Conservation (phyloP, 1,140 invertebrate species). For the Drosophila leontia region DNA sequence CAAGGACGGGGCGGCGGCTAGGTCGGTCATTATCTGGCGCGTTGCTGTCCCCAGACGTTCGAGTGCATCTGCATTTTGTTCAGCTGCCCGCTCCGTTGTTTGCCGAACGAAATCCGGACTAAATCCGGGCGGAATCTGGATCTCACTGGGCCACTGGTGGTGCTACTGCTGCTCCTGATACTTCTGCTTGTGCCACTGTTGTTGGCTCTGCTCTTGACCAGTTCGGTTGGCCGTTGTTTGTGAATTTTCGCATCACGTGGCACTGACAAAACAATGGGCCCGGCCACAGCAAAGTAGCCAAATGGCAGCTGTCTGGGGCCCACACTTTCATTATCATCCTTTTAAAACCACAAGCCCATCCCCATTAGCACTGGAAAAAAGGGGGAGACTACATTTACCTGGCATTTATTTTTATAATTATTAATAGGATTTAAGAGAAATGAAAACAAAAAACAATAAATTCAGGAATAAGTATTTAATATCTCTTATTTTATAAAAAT, state of each 20-base stretch:
- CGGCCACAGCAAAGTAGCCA: slow-evolving; percentile 47
- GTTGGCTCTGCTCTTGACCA: slow-evolving; percentile 71
- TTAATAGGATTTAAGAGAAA: too few species aligned
- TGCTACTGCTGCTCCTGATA: slow-evolving; percentile 23
- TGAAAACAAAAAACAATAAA: background rate
- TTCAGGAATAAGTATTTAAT: background rate
- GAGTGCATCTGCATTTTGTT: slow-evolving; percentile 56
- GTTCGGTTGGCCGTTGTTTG: slow-evolving; percentile 71
- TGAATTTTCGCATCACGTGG: slow-evolving; percentile 78
- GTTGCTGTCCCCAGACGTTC: slow-evolving; percentile 48
- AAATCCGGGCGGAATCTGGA: slow-evolving; percentile 30
- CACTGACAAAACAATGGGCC: slow-evolving; percentile 65
- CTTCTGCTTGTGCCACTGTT: slow-evolving; percentile 10
- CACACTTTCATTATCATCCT: slow-evolving; percentile 34
- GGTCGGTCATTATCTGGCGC: slow-evolving; percentile 57
- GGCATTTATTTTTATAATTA: background rate
- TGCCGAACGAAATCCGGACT: slow-evolving; percentile 16
- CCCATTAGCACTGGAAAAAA: slow-evolving; percentile 2
- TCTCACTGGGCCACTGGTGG: slow-evolving; percentile 47
- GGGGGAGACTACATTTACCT: background rate
- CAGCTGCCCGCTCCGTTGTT: slow-evolving; percentile 42
- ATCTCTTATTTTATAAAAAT: background rate
- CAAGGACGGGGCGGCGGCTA: slow-evolving; percentile 8
- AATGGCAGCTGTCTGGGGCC: slow-evolving; percentile 66
- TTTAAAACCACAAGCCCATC: too few species aligned